A percentile compares a stretch with the other conserved stretches of the same genome.
Evolutionary conservation across 1,140 invertebrate genomes (phyloP).

Genomic region (Hypothenemus hampei): DNA sequence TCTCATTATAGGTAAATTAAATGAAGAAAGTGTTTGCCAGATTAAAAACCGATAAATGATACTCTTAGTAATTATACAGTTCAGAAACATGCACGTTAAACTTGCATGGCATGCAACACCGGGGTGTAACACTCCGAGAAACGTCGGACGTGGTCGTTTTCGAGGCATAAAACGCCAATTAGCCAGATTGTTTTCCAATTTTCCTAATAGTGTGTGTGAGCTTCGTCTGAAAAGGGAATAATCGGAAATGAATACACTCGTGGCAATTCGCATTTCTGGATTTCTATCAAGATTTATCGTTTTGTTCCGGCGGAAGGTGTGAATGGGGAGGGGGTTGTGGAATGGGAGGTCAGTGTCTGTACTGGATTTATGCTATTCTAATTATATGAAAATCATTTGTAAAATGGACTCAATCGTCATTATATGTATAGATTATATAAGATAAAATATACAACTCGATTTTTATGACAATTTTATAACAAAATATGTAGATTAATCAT

Average conservation of each 20-base stretch:
- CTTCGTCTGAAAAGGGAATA: constrained; percentile 15
- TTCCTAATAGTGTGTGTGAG: constrained; percentile 22
- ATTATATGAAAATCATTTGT: no score
- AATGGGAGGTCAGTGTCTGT: no score
- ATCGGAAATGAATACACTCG: constrained; percentile 24
- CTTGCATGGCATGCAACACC: constrained; percentile 20
- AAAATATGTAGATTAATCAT: no score
- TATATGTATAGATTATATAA: no score
- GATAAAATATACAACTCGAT: no score
- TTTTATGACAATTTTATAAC: no score
- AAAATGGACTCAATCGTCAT: no score
- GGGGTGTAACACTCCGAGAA: constrained; percentile 22
- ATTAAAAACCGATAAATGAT: constrained; percentile 9
- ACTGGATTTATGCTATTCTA: no score
- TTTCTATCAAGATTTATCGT: constrained; percentile 19
- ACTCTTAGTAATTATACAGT: constrained; percentile 17
- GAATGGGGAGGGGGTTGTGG: background rate
- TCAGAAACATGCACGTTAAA: constrained; percentile 11
- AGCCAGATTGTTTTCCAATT: constrained; percentile 24
- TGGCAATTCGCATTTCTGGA: constrained; percentile 16
- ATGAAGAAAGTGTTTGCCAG: constrained; percentile 12
- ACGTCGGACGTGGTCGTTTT: constrained; percentile 18
- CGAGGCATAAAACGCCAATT: constrained; percentile 22
- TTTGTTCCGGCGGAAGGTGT: background rate
- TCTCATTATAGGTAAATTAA: no score